Evolutionary conservation across 2,888 invertebrate species (phyloP), one percentile per base, ranked within the genome.

Genomic region (Automeris io): DNA sequence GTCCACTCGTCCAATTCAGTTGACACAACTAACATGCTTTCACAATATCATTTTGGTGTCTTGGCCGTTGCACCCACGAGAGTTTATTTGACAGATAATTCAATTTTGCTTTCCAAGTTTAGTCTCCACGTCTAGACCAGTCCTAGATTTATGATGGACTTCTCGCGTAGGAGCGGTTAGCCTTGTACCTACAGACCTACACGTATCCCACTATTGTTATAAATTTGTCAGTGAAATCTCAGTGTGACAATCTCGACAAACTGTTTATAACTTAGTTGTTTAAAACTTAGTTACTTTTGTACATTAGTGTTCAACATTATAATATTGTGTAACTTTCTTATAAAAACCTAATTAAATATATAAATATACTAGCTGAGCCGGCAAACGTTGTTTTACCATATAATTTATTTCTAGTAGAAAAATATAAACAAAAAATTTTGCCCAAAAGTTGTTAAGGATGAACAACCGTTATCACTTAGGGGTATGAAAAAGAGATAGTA

Each of bases 111-210:
- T 55, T 57, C 51, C 54, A 43, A 54, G 47, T 54, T 47, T 46
- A 43, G 49, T 51, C 39, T 49, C 49, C 42, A 46, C 55, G 63
- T 59, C 62, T 67, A 61, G 65, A 56, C 64, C 46, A 57, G 54
- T 49, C 63, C 68, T 73, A 75, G 78, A 80, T 81, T 81, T 79
- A 80, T 69, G 70, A 71, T 69, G 70, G 67, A 61, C 57, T 61
- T 60, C 57, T 54, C 56, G 81, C 75, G 83, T 83, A 73, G 85
- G 83, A 78, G 82, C 71, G 24, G 82, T 70, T 80, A 56, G 69
- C 82, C 82, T 85, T 80, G 82, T 65, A 62, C 61, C 55, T 53
- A 46, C 51, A 54, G 65, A 62, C 61, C 55, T 53, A 46, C 51
- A 54, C 52, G 49, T 59, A 61, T 56, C 54, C 63, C 56, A 68